Percentiles rank a stretch among this genome's conserved stretches.
Conservation (phyloP, 2,113 vertebrate genomes). For the Carollia perspicillata region DNA sequence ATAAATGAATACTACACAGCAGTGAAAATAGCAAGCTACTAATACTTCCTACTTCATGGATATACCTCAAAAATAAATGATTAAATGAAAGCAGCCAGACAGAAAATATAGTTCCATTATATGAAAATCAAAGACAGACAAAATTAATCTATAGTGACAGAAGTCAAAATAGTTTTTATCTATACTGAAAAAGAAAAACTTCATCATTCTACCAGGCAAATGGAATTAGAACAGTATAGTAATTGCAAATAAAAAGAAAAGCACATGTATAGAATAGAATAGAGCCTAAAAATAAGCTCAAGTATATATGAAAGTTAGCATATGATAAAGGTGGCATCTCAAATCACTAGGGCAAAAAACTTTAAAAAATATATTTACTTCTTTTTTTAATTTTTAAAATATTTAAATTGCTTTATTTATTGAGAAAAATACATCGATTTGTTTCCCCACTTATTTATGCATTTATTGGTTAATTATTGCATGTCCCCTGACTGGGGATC, state of each 20-base stretch:
- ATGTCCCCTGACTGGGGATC: no score
- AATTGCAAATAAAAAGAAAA: background rate
- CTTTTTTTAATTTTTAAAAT: no score
- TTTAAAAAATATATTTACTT: background rate
- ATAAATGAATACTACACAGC: background rate
- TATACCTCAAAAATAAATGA: background rate
- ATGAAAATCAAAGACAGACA: background rate
- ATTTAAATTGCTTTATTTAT: no score
- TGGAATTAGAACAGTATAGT: background rate
- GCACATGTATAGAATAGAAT: background rate
- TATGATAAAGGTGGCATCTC: background rate
- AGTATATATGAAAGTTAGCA: background rate
- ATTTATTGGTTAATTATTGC: no score
- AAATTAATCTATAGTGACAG: background rate
- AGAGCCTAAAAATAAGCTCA: background rate
- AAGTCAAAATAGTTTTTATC: background rate
- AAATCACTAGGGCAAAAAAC: background rate
- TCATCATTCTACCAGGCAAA: background rate
- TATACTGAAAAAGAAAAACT: background rate
- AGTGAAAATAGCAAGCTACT: background rate
- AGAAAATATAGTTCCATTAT: background rate
- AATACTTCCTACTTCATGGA: background rate
- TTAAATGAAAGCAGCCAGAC: background rate
- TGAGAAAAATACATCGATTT: no score
- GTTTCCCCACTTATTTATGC: no score